Evolutionary conservation across 2,888 invertebrate species (phyloP).

Genomic region (Archips crataeganus): DNA sequence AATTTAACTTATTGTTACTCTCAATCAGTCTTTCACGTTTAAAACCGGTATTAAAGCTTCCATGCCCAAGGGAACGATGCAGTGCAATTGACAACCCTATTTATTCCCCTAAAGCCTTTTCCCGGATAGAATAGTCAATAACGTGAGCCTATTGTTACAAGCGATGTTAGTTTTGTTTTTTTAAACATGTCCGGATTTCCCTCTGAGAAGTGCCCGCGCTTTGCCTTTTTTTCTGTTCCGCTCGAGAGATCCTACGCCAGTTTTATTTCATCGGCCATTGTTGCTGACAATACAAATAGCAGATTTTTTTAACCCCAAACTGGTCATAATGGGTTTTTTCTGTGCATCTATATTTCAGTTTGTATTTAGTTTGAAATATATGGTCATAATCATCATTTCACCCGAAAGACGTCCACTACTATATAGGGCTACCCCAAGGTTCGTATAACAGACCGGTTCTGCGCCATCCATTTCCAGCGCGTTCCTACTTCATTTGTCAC

Average conservation of each 20-base stretch:
- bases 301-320: background rate
- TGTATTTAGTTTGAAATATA: too few species aligned
- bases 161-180: constrained; percentile 32
- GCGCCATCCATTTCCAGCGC: too few species aligned
- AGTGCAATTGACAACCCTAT: constrained; percentile 28
- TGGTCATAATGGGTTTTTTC: background rate
- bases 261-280: constrained; percentile 1
- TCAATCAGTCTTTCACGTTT: background rate
- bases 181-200: constrained; percentile 36
- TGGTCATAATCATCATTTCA: background rate
- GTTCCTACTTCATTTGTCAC: too few species aligned
- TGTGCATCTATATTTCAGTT: too few species aligned
- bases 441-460: too few species aligned
- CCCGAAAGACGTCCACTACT: too few species aligned
- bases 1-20: background rate
- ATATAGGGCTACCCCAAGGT: too few species aligned
- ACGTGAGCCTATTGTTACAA: constrained; percentile 40
- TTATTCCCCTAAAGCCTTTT: constrained; percentile 25
- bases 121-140: constrained; percentile 40
- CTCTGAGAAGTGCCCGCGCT: constrained; percentile 11
- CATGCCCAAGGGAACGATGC: background rate
- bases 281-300: background rate
- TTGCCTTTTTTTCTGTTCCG: constrained; percentile 15
- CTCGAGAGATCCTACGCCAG: constrained; percentile 6
- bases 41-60: background rate